A percentile compares a stretch with the other conserved stretches of the same genome.
phyloP scores from a whole-genome alignment of 2,113 vertebrate species.

The Smithornis capensis region DNA sequence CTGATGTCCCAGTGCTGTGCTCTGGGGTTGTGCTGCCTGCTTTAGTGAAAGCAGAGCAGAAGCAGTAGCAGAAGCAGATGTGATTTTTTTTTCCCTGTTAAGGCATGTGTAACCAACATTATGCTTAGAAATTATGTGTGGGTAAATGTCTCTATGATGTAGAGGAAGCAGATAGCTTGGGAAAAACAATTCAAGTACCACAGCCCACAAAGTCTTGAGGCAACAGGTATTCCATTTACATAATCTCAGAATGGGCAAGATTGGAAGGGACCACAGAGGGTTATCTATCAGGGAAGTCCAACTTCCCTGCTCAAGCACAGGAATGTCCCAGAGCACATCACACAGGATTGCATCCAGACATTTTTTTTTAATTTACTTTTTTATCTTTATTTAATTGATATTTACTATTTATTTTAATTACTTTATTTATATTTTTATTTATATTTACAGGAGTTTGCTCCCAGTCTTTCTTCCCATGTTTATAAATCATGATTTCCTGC shows the following conservation, averaged over 20 bases:
- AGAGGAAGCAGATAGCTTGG: background rate
- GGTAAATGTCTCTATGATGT: background rate
- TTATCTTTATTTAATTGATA: background rate
- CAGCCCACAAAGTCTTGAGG: background rate
- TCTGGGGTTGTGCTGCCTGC: background rate
- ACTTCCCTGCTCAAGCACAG: background rate
- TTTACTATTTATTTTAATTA: background rate
- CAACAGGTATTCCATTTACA: background rate
- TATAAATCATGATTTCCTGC: background rate
- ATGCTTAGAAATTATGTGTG: background rate
- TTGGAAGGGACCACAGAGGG: background rate
- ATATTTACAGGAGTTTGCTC: background rate
- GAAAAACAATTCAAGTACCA: background rate
- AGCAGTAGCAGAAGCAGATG: background rate
- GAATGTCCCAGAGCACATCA: background rate
- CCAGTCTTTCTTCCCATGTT: background rate
- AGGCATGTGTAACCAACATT: background rate
- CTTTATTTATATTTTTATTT: background rate
- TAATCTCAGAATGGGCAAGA: background rate
- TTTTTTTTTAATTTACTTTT: background rate
- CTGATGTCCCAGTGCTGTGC: background rate
- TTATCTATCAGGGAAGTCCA: background rate
- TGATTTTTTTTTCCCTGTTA: background rate
- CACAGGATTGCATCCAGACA: background rate
- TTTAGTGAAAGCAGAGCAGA: background rate